phyloP scores from a whole-genome alignment of 2,113 vertebrate genomes.

The Barbus barbus region DNA sequence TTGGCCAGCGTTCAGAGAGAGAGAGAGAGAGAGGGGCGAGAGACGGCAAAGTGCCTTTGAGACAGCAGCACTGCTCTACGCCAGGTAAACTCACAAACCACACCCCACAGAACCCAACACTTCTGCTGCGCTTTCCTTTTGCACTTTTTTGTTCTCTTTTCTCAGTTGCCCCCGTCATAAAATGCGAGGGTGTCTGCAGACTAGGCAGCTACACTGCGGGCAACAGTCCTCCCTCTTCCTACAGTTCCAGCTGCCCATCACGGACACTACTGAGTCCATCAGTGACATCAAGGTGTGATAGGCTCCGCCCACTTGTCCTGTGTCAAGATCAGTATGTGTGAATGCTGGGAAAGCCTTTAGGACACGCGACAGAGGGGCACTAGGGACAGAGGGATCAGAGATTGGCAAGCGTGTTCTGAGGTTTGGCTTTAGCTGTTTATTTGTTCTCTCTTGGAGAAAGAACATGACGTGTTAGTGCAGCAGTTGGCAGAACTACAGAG shows the following conservation, averaged over 20 bases:
- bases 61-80: conserved; percentile 92
- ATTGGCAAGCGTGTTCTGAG: conserved; percentile 69
- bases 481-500: conserved; percentile 68
- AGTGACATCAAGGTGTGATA: conserved; percentile 98
- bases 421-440: conserved; percentile 68
- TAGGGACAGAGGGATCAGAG: conserved; percentile 88
- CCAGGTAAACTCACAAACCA: conserved; percentile 83
- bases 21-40: conserved; percentile 76
- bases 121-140: conserved; percentile 50
- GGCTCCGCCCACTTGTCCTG: conserved; percentile 99
- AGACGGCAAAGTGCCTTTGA: conserved; percentile 97
- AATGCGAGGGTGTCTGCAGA: conserved; percentile 97
- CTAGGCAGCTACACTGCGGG: conserved; percentile 98
- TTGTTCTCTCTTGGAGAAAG: conserved; percentile 65
- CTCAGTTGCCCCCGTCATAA: conserved; percentile 83
- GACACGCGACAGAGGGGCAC: conserved; percentile 87
- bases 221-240: conserved; percentile 99
- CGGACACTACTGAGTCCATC: conserved; percentile 97
- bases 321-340: conserved; percentile 95
- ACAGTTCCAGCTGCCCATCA: conserved; percentile 99
- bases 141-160: conserved; percentile 47
- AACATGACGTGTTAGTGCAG: conserved; percentile 87
- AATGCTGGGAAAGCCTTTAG: conserved; percentile 87
- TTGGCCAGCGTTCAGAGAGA: conserved; percentile 94
- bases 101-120: conserved; percentile 66